Base-by-base conservation (phyloP, 2,888 invertebrate genomes). In the Rhagium mordax region DNA sequence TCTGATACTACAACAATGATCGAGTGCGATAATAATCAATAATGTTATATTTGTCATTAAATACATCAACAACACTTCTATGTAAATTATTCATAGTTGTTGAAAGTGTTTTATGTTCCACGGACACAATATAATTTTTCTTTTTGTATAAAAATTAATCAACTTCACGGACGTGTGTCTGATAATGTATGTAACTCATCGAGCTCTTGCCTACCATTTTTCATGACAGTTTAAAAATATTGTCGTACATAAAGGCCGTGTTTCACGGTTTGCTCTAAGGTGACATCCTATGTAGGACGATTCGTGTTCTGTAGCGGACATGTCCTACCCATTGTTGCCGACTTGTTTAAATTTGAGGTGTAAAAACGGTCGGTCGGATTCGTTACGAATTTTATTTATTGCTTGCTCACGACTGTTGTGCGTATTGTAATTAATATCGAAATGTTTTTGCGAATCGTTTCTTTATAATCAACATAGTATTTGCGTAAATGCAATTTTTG, bases 171-270 rank as follows among this genome's bases (percentile, higher is more conserved):
- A 57, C 57, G 24, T 33, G 27, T 53, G 53, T 55, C 41, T 24
- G 67, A 57, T 57, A 67, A 57, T 53, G 65, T 53, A 53, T 33
- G 65, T 53, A 71, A 70, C 76, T 80, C 80, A 77, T 75, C 80
- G 78, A 72, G 71, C 76, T 73, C 76, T 78, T 79, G 74, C 77
- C 64, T 73, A 69, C 76, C 78, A 79, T 81, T 82, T 81, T 82
- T 81, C 79, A 79, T 75, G 78, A 47, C 77, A 70, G 74, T 79
- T 79, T 53, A 66, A 81, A 81, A 81, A 81, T 82, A 81, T 79
- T 78, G 79, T 79, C 72, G 78, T 79, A 81, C 81, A 82, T 41
- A 41, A 41, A 41, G 41, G n/a, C 41, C 78, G 79, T 73, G 70
- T 73, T 67, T 61, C 72, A 71, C 69, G 66, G 69, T 64, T 41